A percentile compares a stretch with the other conserved stretches of the same genome.
phyloP scores from a whole-genome alignment of 2,797 vertebrate genomes.

The Bradypodion pumilum region DNA sequence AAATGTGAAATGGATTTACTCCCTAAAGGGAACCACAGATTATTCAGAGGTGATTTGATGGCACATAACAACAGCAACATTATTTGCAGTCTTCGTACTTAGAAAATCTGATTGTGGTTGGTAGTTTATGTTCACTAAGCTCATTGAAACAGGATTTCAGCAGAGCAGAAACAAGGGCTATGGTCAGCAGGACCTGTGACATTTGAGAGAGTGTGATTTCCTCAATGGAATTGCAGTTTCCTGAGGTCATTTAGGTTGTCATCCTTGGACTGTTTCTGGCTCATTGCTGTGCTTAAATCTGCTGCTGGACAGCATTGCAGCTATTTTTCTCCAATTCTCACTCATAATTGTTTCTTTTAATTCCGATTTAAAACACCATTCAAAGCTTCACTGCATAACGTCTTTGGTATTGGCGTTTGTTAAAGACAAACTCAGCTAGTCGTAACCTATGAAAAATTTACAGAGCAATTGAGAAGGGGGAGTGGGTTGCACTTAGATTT shows the following conservation, averaged over 20 bases:
- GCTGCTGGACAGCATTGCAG: no score
- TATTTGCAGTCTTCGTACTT: not conserved
- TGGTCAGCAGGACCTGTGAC: not conserved
- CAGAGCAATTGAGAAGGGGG: not conserved
- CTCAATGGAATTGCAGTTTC: not conserved
- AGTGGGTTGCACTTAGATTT: not conserved
- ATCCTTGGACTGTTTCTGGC: not conserved
- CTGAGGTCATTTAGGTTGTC: not conserved
- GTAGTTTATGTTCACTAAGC: not conserved
- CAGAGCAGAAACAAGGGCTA: not conserved
- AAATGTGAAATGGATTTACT: no score
- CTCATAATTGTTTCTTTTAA: not conserved
- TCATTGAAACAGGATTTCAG: not conserved
- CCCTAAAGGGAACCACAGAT: no score
- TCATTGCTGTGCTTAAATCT: not conserved
- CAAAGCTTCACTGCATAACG: not conserved
- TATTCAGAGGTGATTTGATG: no score
- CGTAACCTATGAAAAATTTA: not conserved
- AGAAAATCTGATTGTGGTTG: not conserved
- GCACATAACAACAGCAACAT: no score
- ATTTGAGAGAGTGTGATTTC: not conserved
- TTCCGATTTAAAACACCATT: not conserved
- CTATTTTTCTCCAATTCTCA: not conserved
- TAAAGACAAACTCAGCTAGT: not conserved
- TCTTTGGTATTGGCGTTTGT: not conserved